Evolutionary conservation across 2,113 vertebrate genomes (phyloP), one percentile per base, ranked within the genome.

Genomic region (Leptobrachium ailaonicum): DNA sequence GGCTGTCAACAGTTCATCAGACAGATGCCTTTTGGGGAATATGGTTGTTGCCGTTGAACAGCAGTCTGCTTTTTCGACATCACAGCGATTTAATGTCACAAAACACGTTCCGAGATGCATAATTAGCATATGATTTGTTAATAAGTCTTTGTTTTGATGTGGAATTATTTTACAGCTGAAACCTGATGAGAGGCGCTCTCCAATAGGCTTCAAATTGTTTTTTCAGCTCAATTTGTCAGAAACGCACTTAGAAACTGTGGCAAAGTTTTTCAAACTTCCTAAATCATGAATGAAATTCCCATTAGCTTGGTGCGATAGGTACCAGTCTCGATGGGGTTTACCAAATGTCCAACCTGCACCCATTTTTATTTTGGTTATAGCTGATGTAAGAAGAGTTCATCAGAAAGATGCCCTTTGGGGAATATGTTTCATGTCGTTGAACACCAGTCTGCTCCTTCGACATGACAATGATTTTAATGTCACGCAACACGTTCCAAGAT

Each of bases 1-100:
- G 50, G 44, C 66, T 45, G 76, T 70, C 54, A 62, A 60, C n/a
- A 45, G 76, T 60, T 71, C 54, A 71, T 60, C 76, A 60, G 41
- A 20, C 40, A 32, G 63, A 75, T 50, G 60, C 44, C 73, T 75
- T 66, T 41, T 41, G 62, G 66, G 63, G 66, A 53, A 56, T 43
- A 40, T 44, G n/a, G 32, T 42, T 45, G 3, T 11, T 11, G 6
- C 20, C 12, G 11, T 11, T 41, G 20, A 50, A 66, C 50, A 42
- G 12, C 62, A 64, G 62, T 73, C 54, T 54, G 40, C 12, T 73
- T 13, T 2, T 60, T 12, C 13, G 11, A 58, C 50, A 56, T 54
- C 50, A 58, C 3, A 54, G 54, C 14, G 42, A 7, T 58, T 60
- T 41, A 64, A 64, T 64, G n/a, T 64, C 1, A 56, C 13, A 0